These are phyloP conservation scores for Oenanthe melanoleuca DNA, from an alignment of 2,113 vertebrate genomes.

Conservation along the genomic window DNA sequence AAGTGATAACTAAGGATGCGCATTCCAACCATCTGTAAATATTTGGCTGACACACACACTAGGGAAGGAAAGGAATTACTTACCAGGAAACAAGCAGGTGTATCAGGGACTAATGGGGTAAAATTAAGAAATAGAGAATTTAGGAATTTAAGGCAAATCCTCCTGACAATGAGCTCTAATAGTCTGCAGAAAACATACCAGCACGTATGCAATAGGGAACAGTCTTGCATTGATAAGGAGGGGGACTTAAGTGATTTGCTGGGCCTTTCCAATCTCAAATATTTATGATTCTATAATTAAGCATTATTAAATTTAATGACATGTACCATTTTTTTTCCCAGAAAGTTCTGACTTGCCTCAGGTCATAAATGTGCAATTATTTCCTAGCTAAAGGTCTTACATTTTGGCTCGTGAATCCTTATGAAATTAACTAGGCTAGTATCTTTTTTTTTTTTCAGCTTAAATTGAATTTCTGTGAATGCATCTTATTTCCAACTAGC, in stretches of 20 bases:
- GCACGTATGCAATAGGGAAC: neutral
- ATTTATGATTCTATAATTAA: slow-evolving; percentile 69
- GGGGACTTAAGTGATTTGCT: slow-evolving; percentile 12
- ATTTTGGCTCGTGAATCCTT: slow-evolving; percentile 22
- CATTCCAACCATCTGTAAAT: slow-evolving; percentile 57
- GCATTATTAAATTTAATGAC: slow-evolving; percentile 64
- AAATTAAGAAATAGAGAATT: slow-evolving; percentile 59
- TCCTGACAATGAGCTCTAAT: slow-evolving; percentile 22
- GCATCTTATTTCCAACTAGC: neutral
- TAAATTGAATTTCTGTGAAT: slow-evolving; percentile 14
- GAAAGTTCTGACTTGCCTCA: slow-evolving; percentile 15
- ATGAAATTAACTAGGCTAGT: slow-evolving; percentile 8
- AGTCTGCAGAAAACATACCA: neutral
- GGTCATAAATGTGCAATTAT: slow-evolving; percentile 57
- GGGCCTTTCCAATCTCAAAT: slow-evolving; percentile 57
- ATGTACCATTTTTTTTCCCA: neutral
- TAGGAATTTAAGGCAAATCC: slow-evolving; percentile 55
- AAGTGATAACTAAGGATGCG: slow-evolving; percentile 39
- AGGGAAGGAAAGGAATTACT: slow-evolving; percentile 44
- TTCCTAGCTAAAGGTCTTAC: slow-evolving; percentile 31
- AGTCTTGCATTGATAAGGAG: neutral
- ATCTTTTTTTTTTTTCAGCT: neutral
- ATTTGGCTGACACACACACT: slow-evolving; percentile 49
- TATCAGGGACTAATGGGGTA: neutral
- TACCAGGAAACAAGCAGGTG: slow-evolving; percentile 20